Evolutionary conservation across 1,140 invertebrate genomes (phyloP).

Genomic region (Streblospio benedicti): DNA sequence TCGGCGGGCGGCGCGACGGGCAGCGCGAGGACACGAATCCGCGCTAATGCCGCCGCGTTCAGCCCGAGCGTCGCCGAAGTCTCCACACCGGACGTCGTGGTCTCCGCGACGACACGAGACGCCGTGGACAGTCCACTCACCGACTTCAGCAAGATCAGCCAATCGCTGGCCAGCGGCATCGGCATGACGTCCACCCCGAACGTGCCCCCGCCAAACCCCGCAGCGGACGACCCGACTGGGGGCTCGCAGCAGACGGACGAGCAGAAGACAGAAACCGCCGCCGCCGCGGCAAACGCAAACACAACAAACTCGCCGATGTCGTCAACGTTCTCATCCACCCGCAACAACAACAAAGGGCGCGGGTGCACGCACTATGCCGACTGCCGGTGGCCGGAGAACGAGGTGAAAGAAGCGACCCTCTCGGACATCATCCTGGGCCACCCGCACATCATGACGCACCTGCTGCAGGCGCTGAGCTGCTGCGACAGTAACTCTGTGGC

Average conservation of each 20-base stretch:
- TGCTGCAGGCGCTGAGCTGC: conserved; percentile 55
- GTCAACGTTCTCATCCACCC: background rate
- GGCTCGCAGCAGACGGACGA: conserved; percentile 1
- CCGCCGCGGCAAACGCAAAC: background rate
- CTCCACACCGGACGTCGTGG: background rate
- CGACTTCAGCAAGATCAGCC: conserved; percentile 24
- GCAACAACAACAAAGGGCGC: background rate
- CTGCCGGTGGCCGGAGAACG: background rate
- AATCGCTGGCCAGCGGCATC: conserved; percentile 24
- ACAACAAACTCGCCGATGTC: too few relatives aligned
- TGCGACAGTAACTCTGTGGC: conserved; percentile 52
- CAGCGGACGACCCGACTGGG: background rate
- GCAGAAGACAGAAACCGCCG: conserved; percentile 9
- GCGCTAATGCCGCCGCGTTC: too few relatives aligned
- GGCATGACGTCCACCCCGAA: background rate
- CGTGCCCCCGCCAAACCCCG: background rate
- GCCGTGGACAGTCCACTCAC: conserved; percentile 16
- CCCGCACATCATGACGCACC: conserved; percentile 64
- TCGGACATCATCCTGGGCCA: conserved; percentile 41
- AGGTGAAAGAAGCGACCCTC: conserved; percentile 21
- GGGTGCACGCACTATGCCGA: conserved; percentile 2
- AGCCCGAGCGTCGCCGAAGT: background rate
- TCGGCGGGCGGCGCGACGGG: conserved; percentile 12
- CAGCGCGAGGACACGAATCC: background rate
- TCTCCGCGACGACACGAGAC: background rate